Evolutionary conservation across 2,113 vertebrate genomes (phyloP).

Genomic region (Pristiophorus japonicus): DNA sequence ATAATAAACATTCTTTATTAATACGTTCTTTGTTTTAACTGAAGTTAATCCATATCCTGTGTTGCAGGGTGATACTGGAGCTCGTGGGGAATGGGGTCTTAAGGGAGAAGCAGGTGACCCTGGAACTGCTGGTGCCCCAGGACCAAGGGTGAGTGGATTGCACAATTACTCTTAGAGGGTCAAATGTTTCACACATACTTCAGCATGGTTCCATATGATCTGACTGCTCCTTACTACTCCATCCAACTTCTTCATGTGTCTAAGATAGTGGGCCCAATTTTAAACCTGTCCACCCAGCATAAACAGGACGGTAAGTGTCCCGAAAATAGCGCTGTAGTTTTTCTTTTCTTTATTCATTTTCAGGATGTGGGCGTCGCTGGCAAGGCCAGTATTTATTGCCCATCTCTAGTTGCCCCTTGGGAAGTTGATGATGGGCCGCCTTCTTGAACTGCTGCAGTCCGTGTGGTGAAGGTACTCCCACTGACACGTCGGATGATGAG

Average conservation of each 20-base stretch:
- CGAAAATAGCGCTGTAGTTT: too few relatives aligned
- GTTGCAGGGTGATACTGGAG: slow-evolving; percentile 47
- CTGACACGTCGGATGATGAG: not conserved
- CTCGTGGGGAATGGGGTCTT: slow-evolving; percentile 54
- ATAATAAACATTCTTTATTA: not conserved
- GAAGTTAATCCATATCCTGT: slow-evolving; percentile 49
- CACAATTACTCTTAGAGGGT: not conserved
- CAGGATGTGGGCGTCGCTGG: too few relatives aligned
- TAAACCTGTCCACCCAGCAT: not conserved
- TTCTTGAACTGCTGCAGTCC: too few relatives aligned
- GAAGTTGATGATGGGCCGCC: too few relatives aligned
- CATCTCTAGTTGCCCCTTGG: not conserved
- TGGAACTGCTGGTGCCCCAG: slow-evolving; percentile 62
- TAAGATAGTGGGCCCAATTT: not conserved
- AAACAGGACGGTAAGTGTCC: not conserved
- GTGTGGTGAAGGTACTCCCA: too few relatives aligned
- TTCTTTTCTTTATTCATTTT: too few relatives aligned
- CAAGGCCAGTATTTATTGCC: too few relatives aligned
- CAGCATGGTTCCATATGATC: not conserved
- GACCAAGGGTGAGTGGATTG: not conserved
- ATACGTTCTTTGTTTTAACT: not conserved
- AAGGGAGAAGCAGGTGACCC: slow-evolving; percentile 50
- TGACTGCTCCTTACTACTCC: not conserved
- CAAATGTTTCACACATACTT: not conserved
- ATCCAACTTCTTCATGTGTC: not conserved